phyloP scores from a whole-genome alignment of 2,113 vertebrate species.

The Tyrannus savana region DNA sequence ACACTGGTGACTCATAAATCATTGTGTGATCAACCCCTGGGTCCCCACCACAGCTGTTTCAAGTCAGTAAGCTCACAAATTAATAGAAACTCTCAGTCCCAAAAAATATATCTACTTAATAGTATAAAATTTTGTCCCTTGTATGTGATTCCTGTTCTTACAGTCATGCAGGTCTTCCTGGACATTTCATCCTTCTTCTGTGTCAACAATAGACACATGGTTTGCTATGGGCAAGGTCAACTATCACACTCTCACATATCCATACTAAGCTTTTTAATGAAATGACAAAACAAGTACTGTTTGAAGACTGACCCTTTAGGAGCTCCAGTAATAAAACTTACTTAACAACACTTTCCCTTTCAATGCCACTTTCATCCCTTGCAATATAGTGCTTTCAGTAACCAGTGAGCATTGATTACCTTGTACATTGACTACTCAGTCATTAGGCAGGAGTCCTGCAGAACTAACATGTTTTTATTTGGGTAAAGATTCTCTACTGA shows the following conservation, averaged over 20 bases:
- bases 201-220: rapidly evolving
- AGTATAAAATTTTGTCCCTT: neutral
- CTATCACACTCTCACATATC: neutral
- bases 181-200: rapidly evolving
- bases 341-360: neutral
- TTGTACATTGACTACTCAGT: neutral
- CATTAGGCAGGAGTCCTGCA: neutral
- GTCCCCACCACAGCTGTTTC: neutral
- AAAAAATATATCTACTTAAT: neutral
- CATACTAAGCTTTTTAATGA: neutral
- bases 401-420: neutral
- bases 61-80: neutral
- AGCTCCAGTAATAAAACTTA: neutral
- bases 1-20: neutral
- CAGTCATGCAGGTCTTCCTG: neutral
- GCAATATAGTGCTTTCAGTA: neutral
- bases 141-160: neutral
- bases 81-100: neutral
- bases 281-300: neutral
- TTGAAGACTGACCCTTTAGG: neutral
- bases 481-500: neutral
- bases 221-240: neutral
- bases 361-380: neutral
- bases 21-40: neutral
- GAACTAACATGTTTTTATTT: neutral